Evolutionary conservation across 2,797 vertebrate species (phyloP), one percentile per base, ranked within the genome.

Genomic region (Poeciliopsis presidionis): DNA sequence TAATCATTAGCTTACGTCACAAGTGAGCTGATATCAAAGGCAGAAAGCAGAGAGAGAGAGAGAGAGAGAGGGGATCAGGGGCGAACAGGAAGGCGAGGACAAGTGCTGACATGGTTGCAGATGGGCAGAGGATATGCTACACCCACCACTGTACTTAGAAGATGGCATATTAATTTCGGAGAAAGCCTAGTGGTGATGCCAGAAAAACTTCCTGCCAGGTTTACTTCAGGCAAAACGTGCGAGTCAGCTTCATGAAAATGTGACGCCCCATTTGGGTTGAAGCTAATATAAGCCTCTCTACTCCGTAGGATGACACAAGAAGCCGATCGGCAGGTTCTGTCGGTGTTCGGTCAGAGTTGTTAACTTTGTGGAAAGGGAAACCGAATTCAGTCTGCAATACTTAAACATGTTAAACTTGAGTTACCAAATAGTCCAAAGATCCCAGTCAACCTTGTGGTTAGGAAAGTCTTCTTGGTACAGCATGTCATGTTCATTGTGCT

Each of bases 1-100:
- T 94, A 94, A 95, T 95, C 92, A 92, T 86, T 71, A 74, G 86
- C 86, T 87, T 76, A 88, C 76, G 69, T 90, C 41, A 13, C 83
- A 83, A 86, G 74, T 74, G 74, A 63, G 86, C 18, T 76, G 77
- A 80, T 49, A 71, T 39, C 20, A 65, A 67, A 67, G 63, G 36
- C 36, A 67, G 18, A 14, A 51, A 76, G 84, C 0, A 20, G 30
- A 22, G 76, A 59, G 43, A 83, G 43, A 83, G 49, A 18, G n/a
- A n/a, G n/a, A n/a, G 36, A n/a, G 74, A 55, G 46, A 82, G 43
- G 80, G 39, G 72, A 80, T 78, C 70, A 20, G 51, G 51, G 30
- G 30, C 39, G 28, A 76, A 61, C 73, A 79, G 76, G 59, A 51
- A 36, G 76, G 30, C 25, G 47, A 22, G 79, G 72, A 71, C 76